phyloP scores from a whole-genome alignment of 2,888 invertebrate genomes.

The Anthophora plumipes region DNA sequence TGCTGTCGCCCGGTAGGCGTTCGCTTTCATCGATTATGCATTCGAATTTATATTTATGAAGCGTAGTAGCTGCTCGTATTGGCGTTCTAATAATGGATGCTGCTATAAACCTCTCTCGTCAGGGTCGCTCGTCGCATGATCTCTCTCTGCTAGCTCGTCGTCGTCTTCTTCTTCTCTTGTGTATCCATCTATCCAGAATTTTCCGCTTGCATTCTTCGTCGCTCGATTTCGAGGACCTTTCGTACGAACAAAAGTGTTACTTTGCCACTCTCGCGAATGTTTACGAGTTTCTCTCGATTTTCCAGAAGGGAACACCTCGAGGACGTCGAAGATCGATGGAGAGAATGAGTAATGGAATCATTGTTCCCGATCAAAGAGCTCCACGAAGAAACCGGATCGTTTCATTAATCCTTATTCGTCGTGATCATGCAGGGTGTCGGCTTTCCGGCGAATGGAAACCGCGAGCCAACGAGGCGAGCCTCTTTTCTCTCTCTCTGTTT shows the following conservation, averaged over 20 bases:
- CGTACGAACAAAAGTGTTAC: too few species aligned
- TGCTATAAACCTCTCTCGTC: conserved; percentile 71
- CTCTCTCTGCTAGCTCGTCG: conserved; percentile 17
- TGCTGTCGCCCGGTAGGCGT: conserved; percentile 69
- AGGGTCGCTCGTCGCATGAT: conserved; percentile 62
- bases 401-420: too few species aligned
- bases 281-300: too few species aligned
- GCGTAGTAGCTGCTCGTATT: conserved; percentile 71
- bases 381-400: too few species aligned
- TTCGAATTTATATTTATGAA: conserved; percentile 82
- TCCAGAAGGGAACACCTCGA: too few species aligned
- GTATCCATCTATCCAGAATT: too few species aligned
- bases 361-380: too few species aligned
- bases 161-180: too few species aligned
- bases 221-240: conserved; percentile 45
- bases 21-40: conserved; percentile 82
- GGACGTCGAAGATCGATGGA: too few species aligned
- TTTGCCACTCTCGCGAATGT: neutral
- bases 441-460: conserved; percentile 3
- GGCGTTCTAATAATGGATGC: conserved; percentile 76
- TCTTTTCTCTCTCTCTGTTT: too few species aligned
- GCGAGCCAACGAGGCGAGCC: neutral
- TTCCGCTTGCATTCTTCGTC: neutral
- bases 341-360: too few species aligned
- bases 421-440: neutral